phyloP scores from a whole-genome alignment of 2,797 vertebrate genomes.

The Paratrypauchen microcephalus region DNA sequence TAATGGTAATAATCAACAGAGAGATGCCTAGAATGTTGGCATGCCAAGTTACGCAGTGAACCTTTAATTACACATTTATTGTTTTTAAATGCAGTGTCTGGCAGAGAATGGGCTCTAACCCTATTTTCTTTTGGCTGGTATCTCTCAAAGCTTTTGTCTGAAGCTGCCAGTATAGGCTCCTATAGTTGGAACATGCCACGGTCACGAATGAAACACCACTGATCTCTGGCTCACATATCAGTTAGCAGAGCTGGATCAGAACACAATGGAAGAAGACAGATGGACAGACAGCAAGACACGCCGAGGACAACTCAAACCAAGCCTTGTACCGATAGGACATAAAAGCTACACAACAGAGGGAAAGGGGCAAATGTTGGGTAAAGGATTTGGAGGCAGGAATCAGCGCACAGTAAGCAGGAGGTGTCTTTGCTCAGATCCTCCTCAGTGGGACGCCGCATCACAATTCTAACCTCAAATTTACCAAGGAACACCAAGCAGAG shows the following conservation, averaged over 20 bases:
- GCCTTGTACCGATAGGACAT: conserved; percentile 49
- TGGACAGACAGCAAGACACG: conserved; percentile 34
- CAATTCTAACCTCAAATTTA: conserved; percentile 59
- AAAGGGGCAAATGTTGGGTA: conserved; percentile 42
- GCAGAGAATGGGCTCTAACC: background rate
- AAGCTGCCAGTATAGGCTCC: conserved; percentile 50
- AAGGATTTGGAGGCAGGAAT: conserved; percentile 51
- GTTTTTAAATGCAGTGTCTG: background rate
- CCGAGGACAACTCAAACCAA: conserved; percentile 20
- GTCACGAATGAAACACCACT: conserved; percentile 75
- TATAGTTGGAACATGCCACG: conserved; percentile 73
- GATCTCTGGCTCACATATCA: conserved; percentile 78
- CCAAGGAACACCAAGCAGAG: conserved; percentile 47
- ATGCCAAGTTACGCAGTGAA: no score
- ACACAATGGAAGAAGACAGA: conserved; percentile 31
- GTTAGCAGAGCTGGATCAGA: conserved; percentile 32
- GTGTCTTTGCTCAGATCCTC: conserved; percentile 62
- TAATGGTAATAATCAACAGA: no score
- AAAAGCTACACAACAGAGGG: conserved; percentile 55
- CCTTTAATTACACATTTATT: background rate
- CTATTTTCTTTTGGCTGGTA: background rate
- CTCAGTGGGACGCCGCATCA: conserved; percentile 63
- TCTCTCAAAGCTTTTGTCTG: conserved; percentile 52
- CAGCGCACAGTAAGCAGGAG: conserved; percentile 54
- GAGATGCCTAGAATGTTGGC: no score